phyloP scores from a whole-genome alignment of 2,888 invertebrate species.

The Drosophila vallismaia region DNA sequence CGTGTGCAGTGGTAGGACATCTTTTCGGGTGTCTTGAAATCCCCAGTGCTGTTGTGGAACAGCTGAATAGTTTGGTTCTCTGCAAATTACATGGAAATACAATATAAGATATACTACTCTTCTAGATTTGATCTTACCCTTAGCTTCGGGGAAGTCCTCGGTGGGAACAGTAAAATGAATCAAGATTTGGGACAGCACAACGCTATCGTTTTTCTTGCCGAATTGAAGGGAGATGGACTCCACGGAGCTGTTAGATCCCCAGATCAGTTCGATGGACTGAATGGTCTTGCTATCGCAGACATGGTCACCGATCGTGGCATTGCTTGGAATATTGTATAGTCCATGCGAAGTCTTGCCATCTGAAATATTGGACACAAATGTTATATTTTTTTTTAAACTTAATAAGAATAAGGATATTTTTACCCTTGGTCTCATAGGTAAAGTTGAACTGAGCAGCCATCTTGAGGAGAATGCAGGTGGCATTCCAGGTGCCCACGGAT shows the following conservation, averaged over 20 bases:
- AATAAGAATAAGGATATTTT: conserved; percentile 6
- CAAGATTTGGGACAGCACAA: conserved; percentile 73
- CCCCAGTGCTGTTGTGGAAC: conserved; percentile 83
- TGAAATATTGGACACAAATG: conserved; percentile 15
- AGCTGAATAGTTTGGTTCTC: conserved; percentile 84
- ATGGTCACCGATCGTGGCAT: conserved; percentile 81
- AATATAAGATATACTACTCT: background rate
- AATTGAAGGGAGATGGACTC: conserved; percentile 83
- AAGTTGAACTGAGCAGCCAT: conserved; percentile 88
- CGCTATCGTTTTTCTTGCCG: conserved; percentile 81
- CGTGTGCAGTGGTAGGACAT: conserved; percentile 90
- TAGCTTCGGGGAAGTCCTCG: conserved; percentile 82
- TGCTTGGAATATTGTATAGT: conserved; percentile 84
- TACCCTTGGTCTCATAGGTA: conserved; percentile 81
- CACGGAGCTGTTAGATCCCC: conserved; percentile 62
- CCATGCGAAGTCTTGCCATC: conserved; percentile 78
- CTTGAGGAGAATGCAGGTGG: conserved; percentile 87
- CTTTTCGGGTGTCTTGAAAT: conserved; percentile 86
- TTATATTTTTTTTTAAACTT: background rate
- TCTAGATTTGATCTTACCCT: conserved; percentile 60
- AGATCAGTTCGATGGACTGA: conserved; percentile 84
- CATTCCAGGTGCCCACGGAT: conserved; percentile 85
- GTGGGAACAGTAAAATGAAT: conserved; percentile 73
- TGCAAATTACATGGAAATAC: conserved; percentile 46
- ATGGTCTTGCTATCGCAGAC: conserved; percentile 82